phyloP scores from a whole-genome alignment of 2,888 invertebrate genomes.

The Scaptomyza caliginosa region DNA sequence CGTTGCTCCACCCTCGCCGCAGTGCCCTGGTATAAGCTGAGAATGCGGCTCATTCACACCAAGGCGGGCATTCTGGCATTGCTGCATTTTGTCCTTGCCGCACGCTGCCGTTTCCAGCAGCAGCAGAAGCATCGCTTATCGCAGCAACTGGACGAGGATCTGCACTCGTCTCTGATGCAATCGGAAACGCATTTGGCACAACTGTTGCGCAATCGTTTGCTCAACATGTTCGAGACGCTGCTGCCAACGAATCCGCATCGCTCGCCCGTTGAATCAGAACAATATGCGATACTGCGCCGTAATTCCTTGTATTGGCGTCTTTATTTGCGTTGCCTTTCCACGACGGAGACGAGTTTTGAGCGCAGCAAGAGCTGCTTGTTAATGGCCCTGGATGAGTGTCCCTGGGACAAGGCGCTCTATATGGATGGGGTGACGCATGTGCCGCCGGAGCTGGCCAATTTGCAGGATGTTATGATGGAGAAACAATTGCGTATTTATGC shows the following conservation, averaged over 20 bases:
- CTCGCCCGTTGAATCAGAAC: conserved; percentile 39
- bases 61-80: conserved; percentile 84
- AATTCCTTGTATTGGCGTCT: conserved; percentile 87
- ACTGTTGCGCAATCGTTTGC: conserved; percentile 76
- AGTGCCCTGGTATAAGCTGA: conserved; percentile 86
- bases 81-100: conserved; percentile 84
- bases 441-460: conserved; percentile 87
- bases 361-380: conserved; percentile 83
- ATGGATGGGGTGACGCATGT: conserved; percentile 88
- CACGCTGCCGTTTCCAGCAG: conserved; percentile 70
- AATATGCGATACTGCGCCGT: conserved; percentile 65
- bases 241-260: conserved; percentile 49
- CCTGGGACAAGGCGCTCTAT: conserved; percentile 88
- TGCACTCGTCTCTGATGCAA: not conserved
- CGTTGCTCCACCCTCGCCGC: conserved; percentile 83
- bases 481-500: conserved; percentile 90
- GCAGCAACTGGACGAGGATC: not conserved
- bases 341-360: conserved; percentile 78
- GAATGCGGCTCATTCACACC: conserved; percentile 82
- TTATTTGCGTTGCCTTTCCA: conserved; percentile 86
- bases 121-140: not conserved
- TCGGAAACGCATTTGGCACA: conserved; percentile 24
- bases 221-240: conserved; percentile 75
- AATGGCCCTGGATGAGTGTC: conserved; percentile 87
- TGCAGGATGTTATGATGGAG: conserved; percentile 90